Conservation (phyloP, 2,797 vertebrate species). For the Buphagus erythrorhynchus region DNA sequence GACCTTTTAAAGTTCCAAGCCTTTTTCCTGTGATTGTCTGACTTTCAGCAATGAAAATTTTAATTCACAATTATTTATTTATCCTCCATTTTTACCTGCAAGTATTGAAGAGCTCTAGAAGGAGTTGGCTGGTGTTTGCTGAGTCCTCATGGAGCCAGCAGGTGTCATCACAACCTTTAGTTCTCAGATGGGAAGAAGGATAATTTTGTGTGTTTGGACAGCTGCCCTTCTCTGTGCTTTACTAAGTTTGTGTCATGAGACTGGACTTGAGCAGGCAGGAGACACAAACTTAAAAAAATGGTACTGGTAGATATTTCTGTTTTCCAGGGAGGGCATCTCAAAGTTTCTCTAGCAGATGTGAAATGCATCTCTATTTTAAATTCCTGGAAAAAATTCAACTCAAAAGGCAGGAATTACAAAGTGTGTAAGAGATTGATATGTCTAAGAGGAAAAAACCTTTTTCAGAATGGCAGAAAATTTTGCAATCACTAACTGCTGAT, state of each 20-base stretch:
- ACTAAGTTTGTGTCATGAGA: not conserved
- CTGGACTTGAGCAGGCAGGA: not conserved
- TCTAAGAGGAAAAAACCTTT: not conserved
- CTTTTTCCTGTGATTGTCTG: not conserved
- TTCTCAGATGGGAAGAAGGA: not conserved
- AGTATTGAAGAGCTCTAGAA: not conserved
- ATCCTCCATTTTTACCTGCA: not conserved
- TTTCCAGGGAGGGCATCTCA: not conserved
- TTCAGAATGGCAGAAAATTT: not conserved
- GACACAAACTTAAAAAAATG: not conserved
- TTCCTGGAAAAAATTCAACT: not conserved
- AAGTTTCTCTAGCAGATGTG: not conserved
- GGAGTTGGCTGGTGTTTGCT: not conserved
- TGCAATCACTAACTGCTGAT: not conserved
- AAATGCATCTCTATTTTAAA: not conserved
- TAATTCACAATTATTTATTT: not conserved
- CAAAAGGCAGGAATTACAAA: not conserved
- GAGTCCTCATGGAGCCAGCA: conserved; percentile 12
- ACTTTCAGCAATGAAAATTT: not conserved
- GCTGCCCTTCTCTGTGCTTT: not conserved
- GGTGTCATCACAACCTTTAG: conserved; percentile 58
- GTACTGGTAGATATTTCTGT: not conserved
- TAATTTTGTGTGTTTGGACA: not conserved
- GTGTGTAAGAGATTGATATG: not conserved
- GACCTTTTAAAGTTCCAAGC: not conserved